Evolutionary conservation across 2,113 vertebrate genomes (phyloP).

Genomic region (Gallinago jamesoni): DNA sequence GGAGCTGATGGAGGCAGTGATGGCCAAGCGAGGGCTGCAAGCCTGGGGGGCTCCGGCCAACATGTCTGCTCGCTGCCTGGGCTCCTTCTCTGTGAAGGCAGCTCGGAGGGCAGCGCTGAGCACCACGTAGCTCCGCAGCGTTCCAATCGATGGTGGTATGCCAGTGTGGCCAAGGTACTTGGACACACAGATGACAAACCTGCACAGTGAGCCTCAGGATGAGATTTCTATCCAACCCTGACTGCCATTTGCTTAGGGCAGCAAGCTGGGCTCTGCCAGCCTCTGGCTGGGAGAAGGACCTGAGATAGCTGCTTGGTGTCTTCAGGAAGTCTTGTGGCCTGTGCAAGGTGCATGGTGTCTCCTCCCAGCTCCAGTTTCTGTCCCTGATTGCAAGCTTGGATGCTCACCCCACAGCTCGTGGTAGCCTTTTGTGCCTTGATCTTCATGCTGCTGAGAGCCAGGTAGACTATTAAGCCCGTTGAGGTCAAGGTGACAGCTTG

Average conservation of each 20-base stretch:
- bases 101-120: not conserved
- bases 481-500: not conserved
- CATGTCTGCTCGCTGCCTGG: not conserved
- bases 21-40: not conserved
- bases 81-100: not conserved
- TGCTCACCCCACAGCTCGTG: not conserved
- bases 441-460: not conserved
- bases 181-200: not conserved
- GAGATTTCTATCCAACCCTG: not conserved
- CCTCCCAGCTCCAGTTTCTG: not conserved
- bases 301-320: not conserved
- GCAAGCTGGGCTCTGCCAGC: not conserved
- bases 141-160: fast-evolving
- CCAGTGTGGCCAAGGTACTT: not conserved
- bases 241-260: not conserved
- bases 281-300: not conserved
- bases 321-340: not conserved
- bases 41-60: not conserved
- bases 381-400: not conserved
- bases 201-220: not conserved
- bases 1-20: not conserved
- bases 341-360: not conserved
- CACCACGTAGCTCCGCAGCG: fast-evolving
- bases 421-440: not conserved
- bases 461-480: not conserved